phyloP scores from a whole-genome alignment of 2,797 vertebrate species.

The Sebastolobus alascanus region DNA sequence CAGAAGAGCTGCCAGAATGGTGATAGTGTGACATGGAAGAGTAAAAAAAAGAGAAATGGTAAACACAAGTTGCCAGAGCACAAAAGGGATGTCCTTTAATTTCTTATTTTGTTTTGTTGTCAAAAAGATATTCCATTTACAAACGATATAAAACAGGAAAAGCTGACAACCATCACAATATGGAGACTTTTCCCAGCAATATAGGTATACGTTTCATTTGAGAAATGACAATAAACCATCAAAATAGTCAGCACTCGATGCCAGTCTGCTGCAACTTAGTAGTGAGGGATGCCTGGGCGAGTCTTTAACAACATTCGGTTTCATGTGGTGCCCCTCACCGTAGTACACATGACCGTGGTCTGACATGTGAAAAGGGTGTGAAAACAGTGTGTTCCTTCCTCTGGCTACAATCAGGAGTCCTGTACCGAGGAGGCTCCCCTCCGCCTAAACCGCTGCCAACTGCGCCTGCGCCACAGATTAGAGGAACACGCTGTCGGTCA shows the following conservation, averaged over 20 bases:
- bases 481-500: slow-evolving; percentile 62
- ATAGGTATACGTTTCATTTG: neutral
- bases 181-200: accelerated
- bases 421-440: slow-evolving; percentile 47
- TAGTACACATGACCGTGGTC: slow-evolving; percentile 8
- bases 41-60: neutral
- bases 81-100: neutral
- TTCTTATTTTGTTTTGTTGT: neutral
- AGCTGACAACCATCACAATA: neutral
- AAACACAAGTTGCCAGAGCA: neutral
- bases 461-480: slow-evolving; percentile 66
- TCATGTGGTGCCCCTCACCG: neutral
- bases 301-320: neutral
- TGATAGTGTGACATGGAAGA: neutral
- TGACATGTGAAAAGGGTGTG: slow-evolving; percentile 41
- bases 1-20: neutral
- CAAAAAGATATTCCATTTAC: no score
- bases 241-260: neutral
- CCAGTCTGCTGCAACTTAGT: neutral
- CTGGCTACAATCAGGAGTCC: slow-evolving; percentile 51
- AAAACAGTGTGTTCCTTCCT: slow-evolving; percentile 57
- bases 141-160: neutral
- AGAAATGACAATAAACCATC: neutral
- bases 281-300: neutral
- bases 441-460: slow-evolving; percentile 27